phyloP scores from a whole-genome alignment of 2,113 vertebrate genomes.

The Butorides virescens region DNA sequence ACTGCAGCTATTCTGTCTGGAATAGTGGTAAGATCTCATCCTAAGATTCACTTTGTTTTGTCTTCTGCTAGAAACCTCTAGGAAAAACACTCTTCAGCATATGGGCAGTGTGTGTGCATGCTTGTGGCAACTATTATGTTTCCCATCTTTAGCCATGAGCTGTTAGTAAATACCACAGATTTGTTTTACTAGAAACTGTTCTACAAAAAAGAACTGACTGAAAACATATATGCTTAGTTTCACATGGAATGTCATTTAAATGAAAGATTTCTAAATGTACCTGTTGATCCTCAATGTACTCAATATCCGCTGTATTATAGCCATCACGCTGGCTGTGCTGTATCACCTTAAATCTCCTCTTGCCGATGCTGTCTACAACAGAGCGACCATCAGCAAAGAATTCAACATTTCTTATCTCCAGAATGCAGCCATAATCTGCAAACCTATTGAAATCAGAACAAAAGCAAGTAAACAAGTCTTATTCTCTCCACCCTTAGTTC shows the following conservation, averaged over 20 bases:
- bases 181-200: background rate
- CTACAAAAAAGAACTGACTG: background rate
- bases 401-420: constrained; percentile 83
- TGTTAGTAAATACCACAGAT: background rate
- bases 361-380: constrained; percentile 82
- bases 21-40: background rate
- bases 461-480: constrained; percentile 40
- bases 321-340: constrained; percentile 79
- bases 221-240: background rate
- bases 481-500: constrained; percentile 15
- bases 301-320: constrained; percentile 83
- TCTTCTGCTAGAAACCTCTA: background rate
- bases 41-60: background rate
- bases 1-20: background rate
- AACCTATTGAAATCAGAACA: constrained; percentile 72
- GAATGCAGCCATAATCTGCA: constrained; percentile 82
- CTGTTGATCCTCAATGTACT: constrained; percentile 83
- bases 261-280: constrained; percentile 34
- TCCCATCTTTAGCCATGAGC: background rate
- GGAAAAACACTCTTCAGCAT: background rate
- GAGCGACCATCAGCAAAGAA: constrained; percentile 84
- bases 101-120: background rate
- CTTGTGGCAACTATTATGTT: background rate
- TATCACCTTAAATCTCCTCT: constrained; percentile 81
- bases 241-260: background rate